Conservation (phyloP, 2,888 invertebrate species). For the Tetranychus truncatus region DNA sequence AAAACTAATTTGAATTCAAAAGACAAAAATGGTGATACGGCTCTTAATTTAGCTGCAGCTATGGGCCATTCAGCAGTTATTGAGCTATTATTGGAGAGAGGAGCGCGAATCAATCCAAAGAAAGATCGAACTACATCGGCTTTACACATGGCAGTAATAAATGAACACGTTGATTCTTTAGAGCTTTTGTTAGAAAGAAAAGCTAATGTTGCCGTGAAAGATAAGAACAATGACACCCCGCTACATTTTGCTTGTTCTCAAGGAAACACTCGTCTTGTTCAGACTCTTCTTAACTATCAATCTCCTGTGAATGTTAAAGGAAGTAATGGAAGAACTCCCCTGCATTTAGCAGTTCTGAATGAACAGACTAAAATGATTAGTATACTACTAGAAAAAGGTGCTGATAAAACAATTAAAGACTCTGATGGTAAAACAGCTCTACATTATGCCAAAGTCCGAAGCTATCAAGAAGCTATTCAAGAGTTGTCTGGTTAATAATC, state of each 20-base stretch:
- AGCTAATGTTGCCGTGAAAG: neutral
- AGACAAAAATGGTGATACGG: slow-evolving; percentile 87
- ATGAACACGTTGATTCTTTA: neutral
- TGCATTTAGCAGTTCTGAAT: slow-evolving; percentile 50
- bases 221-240: slow-evolving; percentile 27
- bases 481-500: neutral
- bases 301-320: slow-evolving; percentile 27
- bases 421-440: slow-evolving; percentile 1
- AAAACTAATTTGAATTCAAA: slow-evolving; percentile 61
- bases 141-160: neutral
- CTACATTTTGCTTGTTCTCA: slow-evolving; percentile 32
- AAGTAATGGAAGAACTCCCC: slow-evolving; percentile 39
- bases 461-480: neutral
- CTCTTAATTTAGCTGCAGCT: slow-evolving; percentile 88
- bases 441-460: neutral
- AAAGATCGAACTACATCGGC: neutral
- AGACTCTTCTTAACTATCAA: slow-evolving; percentile 30
- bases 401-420: neutral
- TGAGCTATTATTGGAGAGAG: slow-evolving; percentile 75
- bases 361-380: neutral
- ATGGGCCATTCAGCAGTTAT: slow-evolving; percentile 96
- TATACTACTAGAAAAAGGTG: neutral
- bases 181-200: neutral
- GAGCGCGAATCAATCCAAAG: slow-evolving; percentile 46
- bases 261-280: slow-evolving; percentile 30